Evolutionary conservation across 2,797 vertebrate genomes (phyloP).

Genomic region (Neopelma chrysocephalum): DNA sequence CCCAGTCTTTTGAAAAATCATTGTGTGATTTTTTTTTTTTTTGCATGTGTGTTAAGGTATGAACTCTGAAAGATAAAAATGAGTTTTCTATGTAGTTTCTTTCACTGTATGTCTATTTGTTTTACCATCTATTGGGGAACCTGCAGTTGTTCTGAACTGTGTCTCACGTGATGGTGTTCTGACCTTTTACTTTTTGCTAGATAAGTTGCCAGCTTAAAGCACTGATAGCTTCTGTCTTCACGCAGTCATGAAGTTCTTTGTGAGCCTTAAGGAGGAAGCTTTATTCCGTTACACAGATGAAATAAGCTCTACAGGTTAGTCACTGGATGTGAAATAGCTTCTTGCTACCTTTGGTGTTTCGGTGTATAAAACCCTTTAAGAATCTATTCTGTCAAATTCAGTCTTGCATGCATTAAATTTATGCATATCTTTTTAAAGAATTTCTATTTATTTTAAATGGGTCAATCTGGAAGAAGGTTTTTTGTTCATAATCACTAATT

Average conservation of each 20-base stretch:
- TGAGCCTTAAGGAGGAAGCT: neutral
- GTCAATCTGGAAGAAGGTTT: conserved; percentile 33
- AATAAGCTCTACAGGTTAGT: neutral
- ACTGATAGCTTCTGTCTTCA: neutral
- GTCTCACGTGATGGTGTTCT: neutral
- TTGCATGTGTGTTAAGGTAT: neutral
- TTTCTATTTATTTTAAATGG: conserved; percentile 54
- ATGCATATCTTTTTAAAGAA: conserved; percentile 30
- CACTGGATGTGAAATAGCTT: neutral
- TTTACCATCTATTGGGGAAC: neutral
- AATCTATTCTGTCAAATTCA: conserved; percentile 5
- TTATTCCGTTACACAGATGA: neutral
- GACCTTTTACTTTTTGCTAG: neutral
- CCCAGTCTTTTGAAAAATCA: neutral
- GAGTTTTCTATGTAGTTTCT: neutral
- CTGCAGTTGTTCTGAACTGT: neutral
- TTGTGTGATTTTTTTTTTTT: neutral
- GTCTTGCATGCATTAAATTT: neutral
- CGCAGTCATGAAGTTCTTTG: neutral
- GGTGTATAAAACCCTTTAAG: neutral
- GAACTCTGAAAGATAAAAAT: neutral
- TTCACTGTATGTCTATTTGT: neutral
- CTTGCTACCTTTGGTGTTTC: neutral
- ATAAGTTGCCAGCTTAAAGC: neutral
- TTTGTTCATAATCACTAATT: conserved; percentile 47